Conservation (phyloP, 2,797 vertebrate genomes). For the Squalus acanthias region DNA sequence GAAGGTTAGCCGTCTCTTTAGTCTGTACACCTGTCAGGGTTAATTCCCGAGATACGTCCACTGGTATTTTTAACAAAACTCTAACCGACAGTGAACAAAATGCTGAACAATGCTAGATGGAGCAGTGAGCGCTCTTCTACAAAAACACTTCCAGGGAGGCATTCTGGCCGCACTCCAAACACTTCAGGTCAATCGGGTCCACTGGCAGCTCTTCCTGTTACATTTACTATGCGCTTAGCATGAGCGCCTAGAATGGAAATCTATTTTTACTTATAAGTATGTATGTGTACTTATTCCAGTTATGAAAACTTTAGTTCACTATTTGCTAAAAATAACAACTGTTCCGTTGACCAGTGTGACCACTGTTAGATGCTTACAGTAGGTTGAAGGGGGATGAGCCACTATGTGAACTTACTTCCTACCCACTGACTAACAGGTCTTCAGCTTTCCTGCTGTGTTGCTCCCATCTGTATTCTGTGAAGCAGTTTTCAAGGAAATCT, state of each 20-base stretch:
- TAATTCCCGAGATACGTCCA: conserved; percentile 39
- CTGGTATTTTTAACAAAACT: conserved; percentile 36
- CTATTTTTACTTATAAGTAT: not conserved
- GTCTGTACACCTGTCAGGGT: conserved; percentile 37
- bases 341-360: not conserved
- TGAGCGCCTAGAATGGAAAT: not conserved
- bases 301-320: not conserved
- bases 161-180: not conserved
- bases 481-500: conserved; percentile 3
- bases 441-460: not conserved
- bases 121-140: not conserved
- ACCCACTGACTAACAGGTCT: not conserved
- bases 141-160: not conserved
- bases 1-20: conserved; percentile 65
- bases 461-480: not conserved
- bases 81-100: conserved; percentile 3
- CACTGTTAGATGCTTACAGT: not conserved
- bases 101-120: not conserved
- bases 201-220: not conserved
- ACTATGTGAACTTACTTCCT: not conserved
- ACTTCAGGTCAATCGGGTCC: not conserved
- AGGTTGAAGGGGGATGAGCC: not conserved
- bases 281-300: not conserved
- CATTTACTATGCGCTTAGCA: not conserved
- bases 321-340: not conserved